These are phyloP conservation scores for Melieria picta DNA, from an alignment of 2,888 invertebrate genomes.

Conservation along the genomic window DNA sequence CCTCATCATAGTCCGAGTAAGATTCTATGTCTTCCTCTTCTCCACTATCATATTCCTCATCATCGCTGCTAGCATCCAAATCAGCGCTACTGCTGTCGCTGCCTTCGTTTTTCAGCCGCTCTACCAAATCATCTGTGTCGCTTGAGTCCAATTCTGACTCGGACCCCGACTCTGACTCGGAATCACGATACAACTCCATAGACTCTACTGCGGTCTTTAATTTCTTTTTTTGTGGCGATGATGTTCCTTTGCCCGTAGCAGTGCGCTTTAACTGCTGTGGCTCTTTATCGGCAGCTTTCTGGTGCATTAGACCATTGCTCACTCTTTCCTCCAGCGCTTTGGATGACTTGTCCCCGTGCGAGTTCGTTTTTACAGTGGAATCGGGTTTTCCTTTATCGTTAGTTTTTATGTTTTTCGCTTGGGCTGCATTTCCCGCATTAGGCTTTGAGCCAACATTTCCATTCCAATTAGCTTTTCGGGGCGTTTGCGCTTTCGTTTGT, in stretches of 20 bases:
- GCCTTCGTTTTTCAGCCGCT: slow-evolving; percentile 19
- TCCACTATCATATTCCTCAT: slow-evolving; percentile 29
- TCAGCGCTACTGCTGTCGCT: slow-evolving; percentile 14
- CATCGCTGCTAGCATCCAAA: slow-evolving; percentile 6
- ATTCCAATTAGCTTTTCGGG: slow-evolving; percentile 14
- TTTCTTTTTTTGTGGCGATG: slow-evolving; percentile 1
- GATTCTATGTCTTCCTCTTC: slow-evolving; percentile 9
- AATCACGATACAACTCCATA: neutral
- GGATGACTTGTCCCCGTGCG: neutral
- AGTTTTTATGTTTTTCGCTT: slow-evolving; percentile 19
- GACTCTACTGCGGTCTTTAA: neutral
- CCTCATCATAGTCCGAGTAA: slow-evolving; percentile 38
- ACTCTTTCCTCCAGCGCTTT: neutral
- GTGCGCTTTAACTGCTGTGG: neutral
- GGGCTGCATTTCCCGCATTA: neutral
- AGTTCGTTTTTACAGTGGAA: neutral
- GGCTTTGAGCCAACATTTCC: neutral
- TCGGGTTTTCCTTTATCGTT: neutral
- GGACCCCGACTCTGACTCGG: neutral
- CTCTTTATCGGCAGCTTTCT: neutral
- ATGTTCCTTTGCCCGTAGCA: neutral
- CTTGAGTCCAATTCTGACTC: neutral
- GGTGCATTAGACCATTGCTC: neutral
- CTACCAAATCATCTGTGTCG: neutral
- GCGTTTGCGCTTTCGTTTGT: neutral